A percentile compares a stretch with the other conserved stretches of the same genome.
Conservation (phyloP, 2,888 invertebrate species). For the Octodonta nipae region DNA sequence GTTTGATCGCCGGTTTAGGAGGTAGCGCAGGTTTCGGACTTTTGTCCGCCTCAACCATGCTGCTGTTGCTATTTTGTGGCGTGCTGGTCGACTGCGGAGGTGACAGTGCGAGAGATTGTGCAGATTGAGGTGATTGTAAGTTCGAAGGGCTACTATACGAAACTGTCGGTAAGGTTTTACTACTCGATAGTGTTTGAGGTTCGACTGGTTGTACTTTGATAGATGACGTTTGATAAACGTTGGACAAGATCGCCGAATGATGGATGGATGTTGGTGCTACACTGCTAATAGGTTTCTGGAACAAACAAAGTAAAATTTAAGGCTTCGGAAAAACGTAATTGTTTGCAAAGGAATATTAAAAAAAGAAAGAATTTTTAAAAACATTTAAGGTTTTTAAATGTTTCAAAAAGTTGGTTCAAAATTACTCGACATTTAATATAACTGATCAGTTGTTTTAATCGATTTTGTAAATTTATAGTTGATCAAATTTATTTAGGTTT, state of each 20-base stretch:
- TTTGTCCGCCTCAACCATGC: constrained; percentile 32
- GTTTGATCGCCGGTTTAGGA: constrained; percentile 64
- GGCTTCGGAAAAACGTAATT: too few relatives aligned
- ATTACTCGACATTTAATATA: too few relatives aligned
- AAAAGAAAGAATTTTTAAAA: too few relatives aligned
- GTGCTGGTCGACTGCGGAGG: constrained; percentile 51
- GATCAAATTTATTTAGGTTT: too few relatives aligned
- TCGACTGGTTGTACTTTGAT: constrained; percentile 70
- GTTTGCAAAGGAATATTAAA: too few relatives aligned
- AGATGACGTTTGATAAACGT: constrained; percentile 67
- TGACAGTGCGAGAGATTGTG: constrained; percentile 32
- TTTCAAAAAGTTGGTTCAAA: too few relatives aligned
- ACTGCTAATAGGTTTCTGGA: constrained; percentile 73
- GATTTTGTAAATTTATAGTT: too few relatives aligned
- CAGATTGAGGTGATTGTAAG: constrained; percentile 23
- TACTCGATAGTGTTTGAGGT: constrained; percentile 51
- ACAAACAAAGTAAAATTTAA: constrained; percentile 3
- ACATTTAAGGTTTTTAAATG: too few relatives aligned
- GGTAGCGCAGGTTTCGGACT: constrained; percentile 64
- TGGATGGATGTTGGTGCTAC: constrained; percentile 68
- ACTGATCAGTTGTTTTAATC: too few relatives aligned
- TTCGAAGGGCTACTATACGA: constrained; percentile 11
- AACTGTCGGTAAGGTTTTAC: constrained; percentile 28
- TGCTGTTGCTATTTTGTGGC: constrained; percentile 35
- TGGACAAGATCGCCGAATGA: constrained; percentile 55